These are phyloP conservation scores for Bos taurus DNA, from an alignment of 2,113 vertebrate species.

Conservation along the genomic window ARS-UCD2.0 NC_037336.1:92589001-92589500, in stretches of 20 bases:
- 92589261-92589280: neutral
- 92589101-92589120: neutral
- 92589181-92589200: neutral
- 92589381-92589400: neutral
- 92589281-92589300: neutral
- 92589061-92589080: neutral
- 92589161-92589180: neutral
- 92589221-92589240: neutral
- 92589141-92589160: neutral
- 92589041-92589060: neutral
- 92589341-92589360: neutral
- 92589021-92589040: neutral
- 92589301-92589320: neutral
- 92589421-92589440: neutral
- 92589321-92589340: neutral
- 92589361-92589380: neutral
- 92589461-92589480: neutral
- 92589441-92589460: neutral
- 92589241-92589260: neutral
- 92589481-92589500: neutral
- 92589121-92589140: neutral
- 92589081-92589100: neutral
- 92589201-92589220: neutral
- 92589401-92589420: neutral
- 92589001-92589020: neutral